phyloP scores from a whole-genome alignment of 2,888 invertebrate genomes.

The Apantesis nais region DNA sequence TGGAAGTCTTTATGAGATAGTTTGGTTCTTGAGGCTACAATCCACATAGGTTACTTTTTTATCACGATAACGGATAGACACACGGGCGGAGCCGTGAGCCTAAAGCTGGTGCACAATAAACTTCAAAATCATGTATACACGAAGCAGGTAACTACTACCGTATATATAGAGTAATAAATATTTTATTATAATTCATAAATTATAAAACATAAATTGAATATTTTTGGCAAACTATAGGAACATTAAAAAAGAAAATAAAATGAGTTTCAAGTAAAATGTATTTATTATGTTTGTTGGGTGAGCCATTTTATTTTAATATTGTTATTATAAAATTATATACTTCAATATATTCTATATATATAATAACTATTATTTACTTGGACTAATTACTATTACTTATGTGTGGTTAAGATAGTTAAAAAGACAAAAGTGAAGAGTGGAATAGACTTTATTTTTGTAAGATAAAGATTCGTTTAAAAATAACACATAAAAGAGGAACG shows the following conservation, averaged over 20 bases:
- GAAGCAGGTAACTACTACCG: background rate
- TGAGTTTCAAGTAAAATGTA: conserved; percentile 50
- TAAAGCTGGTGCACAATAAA: background rate
- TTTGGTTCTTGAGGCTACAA: too few species aligned
- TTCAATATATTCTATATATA: too few species aligned
- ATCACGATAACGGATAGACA: too few species aligned
- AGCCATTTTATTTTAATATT: conserved; percentile 22
- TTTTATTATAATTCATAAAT: conserved; percentile 6
- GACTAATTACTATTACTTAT: background rate
- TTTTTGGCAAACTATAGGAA: background rate
- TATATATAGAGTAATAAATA: conserved; percentile 1
- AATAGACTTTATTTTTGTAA: too few species aligned
- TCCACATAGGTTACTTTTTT: too few species aligned
- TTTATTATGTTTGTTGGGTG: conserved; percentile 50
- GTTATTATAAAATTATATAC: background rate
- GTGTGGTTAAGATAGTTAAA: too few species aligned
- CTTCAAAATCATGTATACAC: background rate
- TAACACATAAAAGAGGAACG: too few species aligned
- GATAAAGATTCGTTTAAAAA: background rate
- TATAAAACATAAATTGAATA: conserved; percentile 6
- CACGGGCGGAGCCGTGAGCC: too few species aligned
- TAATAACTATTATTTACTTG: too few species aligned
- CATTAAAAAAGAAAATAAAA: conserved; percentile 18
- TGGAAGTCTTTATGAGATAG: too few species aligned
- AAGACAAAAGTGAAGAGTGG: too few species aligned